Percentiles rank a stretch among this genome's conserved stretches.
Conservation (phyloP, 1,140 invertebrate genomes). For the Oncopodura yosiiana region DNA sequence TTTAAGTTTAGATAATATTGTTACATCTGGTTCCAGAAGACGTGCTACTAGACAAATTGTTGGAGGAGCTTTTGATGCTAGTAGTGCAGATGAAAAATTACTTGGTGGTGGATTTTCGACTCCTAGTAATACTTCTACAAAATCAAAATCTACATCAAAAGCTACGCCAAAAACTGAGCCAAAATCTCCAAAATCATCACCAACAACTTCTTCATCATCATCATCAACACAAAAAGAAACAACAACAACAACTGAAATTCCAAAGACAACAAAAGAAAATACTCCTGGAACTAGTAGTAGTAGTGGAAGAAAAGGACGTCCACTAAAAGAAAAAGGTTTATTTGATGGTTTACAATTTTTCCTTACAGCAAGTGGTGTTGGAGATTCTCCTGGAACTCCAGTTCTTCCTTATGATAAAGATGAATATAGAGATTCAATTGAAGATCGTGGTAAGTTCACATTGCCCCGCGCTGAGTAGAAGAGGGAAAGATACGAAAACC, state of each 20-base stretch:
- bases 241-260: background rate
- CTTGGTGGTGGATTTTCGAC: background rate
- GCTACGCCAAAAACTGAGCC: background rate
- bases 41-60: constrained; percentile 14
- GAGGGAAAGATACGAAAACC: too few species aligned
- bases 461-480: too few species aligned
- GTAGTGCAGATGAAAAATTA: constrained; percentile 9
- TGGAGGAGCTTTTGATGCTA: constrained; percentile 24
- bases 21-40: constrained; percentile 7
- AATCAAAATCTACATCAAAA: background rate
- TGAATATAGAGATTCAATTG: constrained; percentile 19
- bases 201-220: background rate
- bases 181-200: background rate
- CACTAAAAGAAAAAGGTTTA: constrained; percentile 8
- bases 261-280: background rate
- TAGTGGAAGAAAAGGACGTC: too few species aligned
- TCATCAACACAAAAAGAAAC: background rate
- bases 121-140: background rate
- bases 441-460: constrained; percentile 17
- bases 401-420: constrained; percentile 21
- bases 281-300: background rate
- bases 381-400: constrained; percentile 7
- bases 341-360: constrained; percentile 31
- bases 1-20: constrained; percentile 19
- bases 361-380: constrained; percentile 31